phyloP scores from a whole-genome alignment of 2,888 invertebrate species.

The Stegophylla sp. region DNA sequence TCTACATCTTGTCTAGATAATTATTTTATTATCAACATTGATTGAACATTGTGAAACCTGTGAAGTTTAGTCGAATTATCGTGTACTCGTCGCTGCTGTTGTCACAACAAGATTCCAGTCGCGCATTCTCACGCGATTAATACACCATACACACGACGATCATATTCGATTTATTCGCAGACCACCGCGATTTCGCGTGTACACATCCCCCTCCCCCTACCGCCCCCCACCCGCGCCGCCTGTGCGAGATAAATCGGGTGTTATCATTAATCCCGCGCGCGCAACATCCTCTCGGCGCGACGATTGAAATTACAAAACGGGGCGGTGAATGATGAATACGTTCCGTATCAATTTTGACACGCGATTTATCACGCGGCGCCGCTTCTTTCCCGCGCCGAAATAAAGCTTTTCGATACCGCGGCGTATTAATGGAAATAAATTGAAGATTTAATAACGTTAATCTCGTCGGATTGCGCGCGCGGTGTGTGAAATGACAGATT shows the following conservation, averaged over 20 bases:
- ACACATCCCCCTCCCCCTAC: too few relatives aligned
- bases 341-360: constrained; percentile 16
- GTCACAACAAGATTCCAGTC: too few relatives aligned
- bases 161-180: too few relatives aligned
- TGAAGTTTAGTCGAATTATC: too few relatives aligned
- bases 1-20: too few relatives aligned
- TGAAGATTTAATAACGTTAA: constrained; percentile 21
- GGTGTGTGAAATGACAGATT: constrained; percentile 13
- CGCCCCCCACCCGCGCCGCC: too few relatives aligned
- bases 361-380: constrained; percentile 18
- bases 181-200: too few relatives aligned
- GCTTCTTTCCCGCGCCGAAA: not conserved
- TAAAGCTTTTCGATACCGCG: constrained; percentile 27
- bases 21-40: too few relatives aligned
- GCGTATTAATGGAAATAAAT: constrained; percentile 28
- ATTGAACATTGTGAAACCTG: too few relatives aligned
- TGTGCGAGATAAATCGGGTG: not conserved
- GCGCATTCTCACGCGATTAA: too few relatives aligned
- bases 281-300: constrained; percentile 16
- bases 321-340: constrained; percentile 29
- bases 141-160: too few relatives aligned
- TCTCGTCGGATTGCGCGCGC: constrained; percentile 1
- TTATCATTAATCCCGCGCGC: constrained; percentile 32
- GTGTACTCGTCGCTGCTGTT: too few relatives aligned
- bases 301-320: constrained; percentile 15